Evolutionary conservation across 2,113 vertebrate genomes (phyloP).

Genomic region (Gambusia holbrooki): DNA sequence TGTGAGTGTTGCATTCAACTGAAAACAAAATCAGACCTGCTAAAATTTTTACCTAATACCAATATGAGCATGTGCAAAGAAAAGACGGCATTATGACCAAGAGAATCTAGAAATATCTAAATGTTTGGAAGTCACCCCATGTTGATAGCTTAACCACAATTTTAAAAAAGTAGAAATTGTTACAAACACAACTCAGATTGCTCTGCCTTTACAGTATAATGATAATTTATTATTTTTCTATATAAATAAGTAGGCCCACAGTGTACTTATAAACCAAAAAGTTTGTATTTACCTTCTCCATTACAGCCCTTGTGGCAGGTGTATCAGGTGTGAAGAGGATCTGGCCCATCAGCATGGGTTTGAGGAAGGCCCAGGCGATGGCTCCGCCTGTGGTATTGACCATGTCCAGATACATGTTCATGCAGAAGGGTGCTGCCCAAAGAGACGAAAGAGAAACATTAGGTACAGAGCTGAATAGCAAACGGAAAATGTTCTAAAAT

Average conservation of each 20-base stretch:
- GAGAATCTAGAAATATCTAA: constrained; percentile 6
- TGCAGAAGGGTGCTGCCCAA: constrained; percentile 87
- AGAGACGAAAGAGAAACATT: neutral
- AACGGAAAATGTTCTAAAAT: neutral
- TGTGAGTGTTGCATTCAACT: constrained; percentile 4
- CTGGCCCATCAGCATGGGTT: constrained; percentile 92
- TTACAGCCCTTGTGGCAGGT: constrained; percentile 84
- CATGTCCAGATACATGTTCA: constrained; percentile 91
- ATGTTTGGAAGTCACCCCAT: neutral
- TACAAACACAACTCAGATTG: neutral
- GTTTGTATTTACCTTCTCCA: constrained; percentile 83
- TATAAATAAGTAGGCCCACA: neutral
- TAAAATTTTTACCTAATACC: constrained; percentile 27
- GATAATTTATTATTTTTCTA: neutral
- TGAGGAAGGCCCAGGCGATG: constrained; percentile 94
- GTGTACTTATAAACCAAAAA: neutral
- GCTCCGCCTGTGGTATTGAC: constrained; percentile 91
- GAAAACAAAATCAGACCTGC: constrained; percentile 34
- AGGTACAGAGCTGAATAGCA: neutral
- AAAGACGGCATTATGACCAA: neutral
- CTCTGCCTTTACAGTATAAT: neutral
- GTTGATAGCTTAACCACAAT: neutral
- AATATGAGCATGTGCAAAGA: neutral
- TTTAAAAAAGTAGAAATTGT: neutral
- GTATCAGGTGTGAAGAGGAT: constrained; percentile 92